These are phyloP conservation scores for Pteruthius melanotis DNA, from an alignment of 2,113 vertebrate species.

Conservation along the genomic window DNA sequence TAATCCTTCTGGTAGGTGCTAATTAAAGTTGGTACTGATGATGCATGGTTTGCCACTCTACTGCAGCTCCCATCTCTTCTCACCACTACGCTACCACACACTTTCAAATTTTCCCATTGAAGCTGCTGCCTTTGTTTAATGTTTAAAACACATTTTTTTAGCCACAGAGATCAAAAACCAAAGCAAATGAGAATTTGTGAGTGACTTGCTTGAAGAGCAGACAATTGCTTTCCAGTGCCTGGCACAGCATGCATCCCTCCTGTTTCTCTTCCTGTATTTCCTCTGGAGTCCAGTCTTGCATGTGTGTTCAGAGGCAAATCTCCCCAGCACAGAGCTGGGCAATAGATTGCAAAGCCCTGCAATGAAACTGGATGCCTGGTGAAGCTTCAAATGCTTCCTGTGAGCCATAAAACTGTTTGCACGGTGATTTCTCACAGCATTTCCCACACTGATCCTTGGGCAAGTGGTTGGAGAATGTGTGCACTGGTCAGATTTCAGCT, in stretches of 20 bases:
- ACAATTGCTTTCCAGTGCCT: not conserved
- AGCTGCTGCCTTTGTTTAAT: not conserved
- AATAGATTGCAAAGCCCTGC: not conserved
- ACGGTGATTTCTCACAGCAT: not conserved
- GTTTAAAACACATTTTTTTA: not conserved
- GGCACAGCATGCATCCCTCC: rapidly evolving
- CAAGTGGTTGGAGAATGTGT: not conserved
- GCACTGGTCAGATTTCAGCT: not conserved
- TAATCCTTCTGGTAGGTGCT: not conserved
- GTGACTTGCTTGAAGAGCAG: not conserved
- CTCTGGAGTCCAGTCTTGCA: not conserved
- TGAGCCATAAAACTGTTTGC: not conserved
- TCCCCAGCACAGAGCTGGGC: not conserved
- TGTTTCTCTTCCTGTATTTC: not conserved
- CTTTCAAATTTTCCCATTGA: not conserved
- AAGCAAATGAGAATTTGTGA: not conserved
- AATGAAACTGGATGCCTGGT: not conserved
- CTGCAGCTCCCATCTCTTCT: not conserved
- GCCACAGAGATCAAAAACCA: not conserved
- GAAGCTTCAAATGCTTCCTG: not conserved
- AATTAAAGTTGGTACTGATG: not conserved
- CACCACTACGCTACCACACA: not conserved
- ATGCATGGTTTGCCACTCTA: not conserved
- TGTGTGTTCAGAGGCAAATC: rapidly evolving
- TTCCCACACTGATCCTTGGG: not conserved